Base-by-base conservation (phyloP, 2,113 vertebrate genomes). In the Myotis yumanensis region DNA sequence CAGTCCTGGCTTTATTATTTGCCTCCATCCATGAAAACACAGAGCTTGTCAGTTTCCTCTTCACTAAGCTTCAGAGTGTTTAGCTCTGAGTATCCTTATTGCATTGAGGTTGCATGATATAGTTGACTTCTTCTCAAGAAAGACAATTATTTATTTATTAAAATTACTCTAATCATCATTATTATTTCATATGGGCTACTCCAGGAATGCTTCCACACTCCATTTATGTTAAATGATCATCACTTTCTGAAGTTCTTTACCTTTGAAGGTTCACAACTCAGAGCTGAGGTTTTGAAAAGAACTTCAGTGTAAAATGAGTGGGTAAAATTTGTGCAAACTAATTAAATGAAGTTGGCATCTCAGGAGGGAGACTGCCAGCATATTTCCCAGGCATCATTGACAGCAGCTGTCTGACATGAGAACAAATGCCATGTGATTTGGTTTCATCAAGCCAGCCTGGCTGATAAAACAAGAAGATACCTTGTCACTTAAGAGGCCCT, bases 401-500 rank as follows among this genome's bases (percentile, higher is more conserved):
- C 32, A 73, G 83, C 62, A 94, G 91, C 51, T 75, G 10, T 72
- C 87, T 72, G 80, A 69, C 64, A 43, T 59, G 51, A 86, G 43
- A 79, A 40, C 3, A 73, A 90, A 93, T 93, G 62, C 93, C 82
- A 69, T 80, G 64, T 79, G 84, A 71, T 51, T 93, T 96, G 86
- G 32, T 77, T 94, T 96, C 0, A 0, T 90, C 85, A 91, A 59
- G 17, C 77, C 59, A 84, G 22, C 7, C 18, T 23, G 87, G 89
- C 83, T 97, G 73, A 95, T 43, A 46, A 32, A 73, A 89, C 16
- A 95, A 96, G 87, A 75, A 2, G 0, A 57, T 95, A 86, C 43
- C 43, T 80, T 88, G 84, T 94, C 88, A 96, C 73, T 73, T 92
- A 82, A 93, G 43, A 83, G 69, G 51, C 76, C 71, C 76, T 94